Percentiles rank a stretch among this genome's conserved stretches.
phyloP scores from a whole-genome alignment of 1,140 invertebrate genomes.

The Hylaeus anthracinus region DNA sequence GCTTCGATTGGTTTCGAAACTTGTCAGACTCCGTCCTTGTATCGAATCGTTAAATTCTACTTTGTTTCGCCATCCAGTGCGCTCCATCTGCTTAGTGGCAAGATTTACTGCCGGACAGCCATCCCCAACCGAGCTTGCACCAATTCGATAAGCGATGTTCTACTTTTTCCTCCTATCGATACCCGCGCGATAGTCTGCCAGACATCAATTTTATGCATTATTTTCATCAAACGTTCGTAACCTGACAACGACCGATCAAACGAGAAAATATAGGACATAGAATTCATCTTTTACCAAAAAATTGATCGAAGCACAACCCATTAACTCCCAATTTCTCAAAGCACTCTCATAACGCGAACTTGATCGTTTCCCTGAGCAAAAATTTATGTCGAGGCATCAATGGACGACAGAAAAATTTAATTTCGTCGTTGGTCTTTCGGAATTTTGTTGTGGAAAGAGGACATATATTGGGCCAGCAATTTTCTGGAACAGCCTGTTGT shows the following conservation, averaged over 20 bases:
- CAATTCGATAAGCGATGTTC: conserved; percentile 36
- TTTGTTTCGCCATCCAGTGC: neutral
- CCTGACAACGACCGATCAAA: neutral
- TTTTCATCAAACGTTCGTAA: neutral
- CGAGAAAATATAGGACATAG: neutral
- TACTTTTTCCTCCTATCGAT: conserved; percentile 18
- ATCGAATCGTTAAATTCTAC: conserved; percentile 28
- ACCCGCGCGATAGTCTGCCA: neutral
- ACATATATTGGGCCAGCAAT: too few species aligned
- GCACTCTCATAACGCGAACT: too few species aligned
- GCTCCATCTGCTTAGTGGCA: conserved; percentile 32
- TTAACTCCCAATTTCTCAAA: too few species aligned
- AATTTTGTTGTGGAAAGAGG: neutral
- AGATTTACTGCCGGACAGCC: conserved; percentile 18
- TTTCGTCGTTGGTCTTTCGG: neutral
- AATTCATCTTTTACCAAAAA: neutral
- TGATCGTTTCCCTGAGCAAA: too few species aligned
- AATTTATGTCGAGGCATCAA: too few species aligned
- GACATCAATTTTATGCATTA: conserved; percentile 7
- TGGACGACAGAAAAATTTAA: neutral
- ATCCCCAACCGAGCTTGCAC: neutral
- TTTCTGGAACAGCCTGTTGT: neutral
- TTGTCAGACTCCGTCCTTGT: neutral
- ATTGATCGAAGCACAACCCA: neutral
- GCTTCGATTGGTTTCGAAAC: neutral